Percentiles rank a stretch among this genome's conserved stretches.
These are phyloP conservation scores for Ceryle rudis DNA, from an alignment of 2,797 vertebrate species.

Conservation along the genomic window DNA sequence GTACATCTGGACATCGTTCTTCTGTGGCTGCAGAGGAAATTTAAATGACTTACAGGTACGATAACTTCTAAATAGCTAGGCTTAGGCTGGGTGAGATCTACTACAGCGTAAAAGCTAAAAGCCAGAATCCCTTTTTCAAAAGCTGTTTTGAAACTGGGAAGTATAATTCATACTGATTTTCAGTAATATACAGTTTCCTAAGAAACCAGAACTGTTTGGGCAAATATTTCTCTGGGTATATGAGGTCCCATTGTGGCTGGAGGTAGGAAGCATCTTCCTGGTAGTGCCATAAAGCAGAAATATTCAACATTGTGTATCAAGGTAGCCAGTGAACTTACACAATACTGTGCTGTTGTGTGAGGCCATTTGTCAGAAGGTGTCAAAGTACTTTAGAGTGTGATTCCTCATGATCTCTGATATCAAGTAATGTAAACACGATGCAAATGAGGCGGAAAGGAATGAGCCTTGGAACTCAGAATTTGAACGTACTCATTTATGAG, in stretches of 20 bases:
- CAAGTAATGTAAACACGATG: background rate
- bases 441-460: background rate
- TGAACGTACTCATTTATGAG: background rate
- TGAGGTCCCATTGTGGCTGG: background rate
- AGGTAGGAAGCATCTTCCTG: background rate
- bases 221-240: rapidly evolving
- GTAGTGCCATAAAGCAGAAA: background rate
- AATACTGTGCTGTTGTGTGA: rapidly evolving
- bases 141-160: background rate
- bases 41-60: background rate
- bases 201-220: background rate
- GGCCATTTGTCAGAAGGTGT: background rate
- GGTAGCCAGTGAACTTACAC: background rate
- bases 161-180: background rate
- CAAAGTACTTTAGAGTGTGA: background rate
- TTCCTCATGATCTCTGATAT: background rate
- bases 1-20: rapidly evolving
- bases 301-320: rapidly evolving
- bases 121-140: background rate
- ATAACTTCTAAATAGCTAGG: background rate
- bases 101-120: background rate
- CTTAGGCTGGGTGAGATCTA: background rate
- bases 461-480: background rate
- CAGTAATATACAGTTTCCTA: background rate
- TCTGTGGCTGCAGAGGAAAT: background rate